Conservation (phyloP, 64 coral and sea anemone species). For the Montipora foliosa region DNA sequence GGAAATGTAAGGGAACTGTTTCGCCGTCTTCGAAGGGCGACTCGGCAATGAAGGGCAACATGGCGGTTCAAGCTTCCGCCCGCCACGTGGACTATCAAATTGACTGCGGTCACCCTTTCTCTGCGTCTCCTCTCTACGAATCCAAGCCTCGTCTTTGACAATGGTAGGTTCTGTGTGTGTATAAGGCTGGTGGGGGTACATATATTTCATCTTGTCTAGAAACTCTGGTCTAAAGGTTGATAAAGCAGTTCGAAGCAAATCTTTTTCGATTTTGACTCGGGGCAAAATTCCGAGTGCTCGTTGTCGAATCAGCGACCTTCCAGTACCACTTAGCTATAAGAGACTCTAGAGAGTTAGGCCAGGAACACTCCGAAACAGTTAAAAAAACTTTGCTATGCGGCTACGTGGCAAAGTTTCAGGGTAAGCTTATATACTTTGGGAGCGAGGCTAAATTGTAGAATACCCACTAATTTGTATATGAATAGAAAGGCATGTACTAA, state of each 20-base stretch:
- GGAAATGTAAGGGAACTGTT: constrained; percentile 54
- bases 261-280: too few relatives aligned
- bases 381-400: too few relatives aligned
- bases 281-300: too few relatives aligned
- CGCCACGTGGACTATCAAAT: constrained; percentile 49
- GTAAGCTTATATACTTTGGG: too few relatives aligned
- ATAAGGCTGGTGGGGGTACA: neutral
- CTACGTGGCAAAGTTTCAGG: too few relatives aligned
- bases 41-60: constrained; percentile 56
- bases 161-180: constrained; percentile 60
- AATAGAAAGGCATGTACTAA: too few relatives aligned
- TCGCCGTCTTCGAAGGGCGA: constrained; percentile 6
- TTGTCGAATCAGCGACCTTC: too few relatives aligned
- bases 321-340: too few relatives aligned
- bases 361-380: too few relatives aligned
- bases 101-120: constrained; percentile 49
- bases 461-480: too few relatives aligned
- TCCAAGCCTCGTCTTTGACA: constrained; percentile 99
- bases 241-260: neutral
- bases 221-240: neutral
- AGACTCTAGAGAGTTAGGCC: too few relatives aligned
- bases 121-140: constrained; percentile 86
- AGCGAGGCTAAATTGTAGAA: too few relatives aligned
- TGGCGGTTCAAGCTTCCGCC: constrained; percentile 49
- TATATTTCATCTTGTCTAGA: neutral